Evolutionary conservation across 2,888 invertebrate genomes (phyloP).

Genomic region (Clusia tigrina): DNA sequence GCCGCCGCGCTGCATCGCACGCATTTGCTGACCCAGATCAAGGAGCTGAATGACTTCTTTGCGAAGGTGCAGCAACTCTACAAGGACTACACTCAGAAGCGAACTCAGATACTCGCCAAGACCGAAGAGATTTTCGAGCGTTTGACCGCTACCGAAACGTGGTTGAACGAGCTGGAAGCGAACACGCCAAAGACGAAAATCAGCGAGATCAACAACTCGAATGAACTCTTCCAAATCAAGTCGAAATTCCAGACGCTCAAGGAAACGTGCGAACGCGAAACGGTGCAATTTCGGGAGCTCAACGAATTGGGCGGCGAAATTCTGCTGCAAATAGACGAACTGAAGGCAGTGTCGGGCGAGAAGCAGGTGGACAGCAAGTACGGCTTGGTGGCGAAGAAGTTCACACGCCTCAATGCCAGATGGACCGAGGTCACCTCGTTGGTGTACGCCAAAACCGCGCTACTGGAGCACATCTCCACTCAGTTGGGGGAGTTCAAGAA

Average conservation of each 20-base stretch:
- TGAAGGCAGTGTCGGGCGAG: conserved; percentile 44
- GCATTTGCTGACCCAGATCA: conserved; percentile 51
- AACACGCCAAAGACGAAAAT: conserved; percentile 71
- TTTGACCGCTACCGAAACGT: conserved; percentile 65
- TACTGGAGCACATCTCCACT: conserved; percentile 77
- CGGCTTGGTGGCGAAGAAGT: conserved; percentile 71
- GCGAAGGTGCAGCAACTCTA: conserved; percentile 54
- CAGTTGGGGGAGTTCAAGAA: conserved; percentile 82
- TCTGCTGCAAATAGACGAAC: conserved; percentile 68
- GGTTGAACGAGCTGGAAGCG: conserved; percentile 72
- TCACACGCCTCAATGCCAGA: conserved; percentile 75
- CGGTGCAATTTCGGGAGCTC: conserved; percentile 72
- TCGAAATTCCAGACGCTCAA: conserved; percentile 75
- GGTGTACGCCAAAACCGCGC: conserved; percentile 73
- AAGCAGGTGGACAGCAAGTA: conserved; percentile 62
- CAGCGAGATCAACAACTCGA: conserved; percentile 70
- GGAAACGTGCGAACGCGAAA: conserved; percentile 75
- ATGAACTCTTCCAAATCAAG: conserved; percentile 76
- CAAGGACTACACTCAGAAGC: conserved; percentile 51
- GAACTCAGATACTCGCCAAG: conserved; percentile 52
- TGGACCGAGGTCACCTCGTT: conserved; percentile 77
- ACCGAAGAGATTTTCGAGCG: conserved; percentile 55
- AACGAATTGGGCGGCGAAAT: conserved; percentile 76
- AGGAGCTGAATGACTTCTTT: conserved; percentile 56
- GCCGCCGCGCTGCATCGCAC: conserved; percentile 53